Evolutionary conservation across 2,113 vertebrate species (phyloP), one percentile per base, ranked within the genome.

Genomic region (Caranx ignobilis): DNA sequence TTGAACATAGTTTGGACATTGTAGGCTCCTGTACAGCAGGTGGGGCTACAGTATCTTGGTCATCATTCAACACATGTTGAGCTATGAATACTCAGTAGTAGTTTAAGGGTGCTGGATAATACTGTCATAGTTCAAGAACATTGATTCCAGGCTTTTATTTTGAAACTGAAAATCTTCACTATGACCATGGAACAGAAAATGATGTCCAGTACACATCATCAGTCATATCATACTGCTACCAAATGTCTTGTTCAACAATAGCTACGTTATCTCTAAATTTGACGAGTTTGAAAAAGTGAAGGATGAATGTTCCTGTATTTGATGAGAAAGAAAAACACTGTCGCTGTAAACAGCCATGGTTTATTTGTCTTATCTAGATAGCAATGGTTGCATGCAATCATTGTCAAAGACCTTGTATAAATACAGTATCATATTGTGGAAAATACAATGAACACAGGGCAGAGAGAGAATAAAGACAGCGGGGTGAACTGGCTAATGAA

Each of bases 21-120:
- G 54, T 56, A 7, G 37, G 78, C 61, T 83, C 74, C 82, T 77
- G 81, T 88, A 83, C 89, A 90, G 92, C 77, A 92, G 88, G 86
- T 88, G 87, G 90, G 85, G 88, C 87, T 85, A 45, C 89, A 87
- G 88, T 35, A 83, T 88, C 87, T 89, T 69, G 2, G 26, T 82
- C 81, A n/a, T 78, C 75, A 48, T 54, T 71, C 60, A 75, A 54
- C 43, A 57, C 47, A 78, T 35, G 56, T 5, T 48, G 21, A 64
- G 50, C 47, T 21, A 71, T 48, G 52, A 47, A 56, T 32, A 37
- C 59, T 5, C 26, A 26, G 26, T 26, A 26, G 47, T 7, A 52
- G 61, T 64, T 7, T 32, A 55, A 84, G 11, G 59, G 12, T 3
- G 11, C 5, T 2, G 34, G 62, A 67, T 50, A 43, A 50, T 18